Base-by-base conservation (phyloP, 2,113 vertebrate genomes). In the Coturnix japonica region DNA sequence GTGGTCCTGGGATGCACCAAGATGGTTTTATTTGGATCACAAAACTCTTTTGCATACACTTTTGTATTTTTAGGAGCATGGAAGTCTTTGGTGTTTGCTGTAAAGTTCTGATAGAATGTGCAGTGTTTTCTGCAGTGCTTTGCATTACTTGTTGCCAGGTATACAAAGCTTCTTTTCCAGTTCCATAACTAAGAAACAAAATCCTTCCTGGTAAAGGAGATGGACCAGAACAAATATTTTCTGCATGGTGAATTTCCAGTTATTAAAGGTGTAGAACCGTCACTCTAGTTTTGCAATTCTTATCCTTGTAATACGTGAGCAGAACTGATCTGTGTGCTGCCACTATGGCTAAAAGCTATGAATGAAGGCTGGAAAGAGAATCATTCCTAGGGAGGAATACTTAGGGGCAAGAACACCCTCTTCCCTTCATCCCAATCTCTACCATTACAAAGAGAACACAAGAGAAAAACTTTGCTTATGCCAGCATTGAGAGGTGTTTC, bases 111-210 rank as follows among this genome's bases (percentile, higher is more conserved):
- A 43, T 91, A 76, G 60, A 64, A 85, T 3, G 65, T 80, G 21
- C 15, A 88, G 80, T 74, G 17, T 67, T 88, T 95, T 78, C 53
- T 91, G 76, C 39, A 49, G 61, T 60, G 80, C 13, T 66, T 90
- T 90, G 73, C 56, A 75, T n/a, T 71, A 26, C 60, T 88, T 26
- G 2, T 60, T 73, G 64, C 69, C 51, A 61, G 80, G 53, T 47
- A 25, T 75, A 60, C 81, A 85, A 33, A 82, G 72, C 60, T 81
- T 61, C 46, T 87, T 85, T 89, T 87, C 75, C 41, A 66, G 39
- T 41, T 95, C 51, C 69, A 17, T 73, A 41, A 73, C 15, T 66
- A 47, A 76, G 41, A 53, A 49, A 13, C 75, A 54, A 91, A 89
- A 82, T 80, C 59, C 44, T 63, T 19, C 30, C n/a, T 37, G 33